Percentiles rank a stretch among this genome's conserved stretches.
Conservation (phyloP, 2,888 invertebrate genomes). For the Lasiommata megera region DNA sequence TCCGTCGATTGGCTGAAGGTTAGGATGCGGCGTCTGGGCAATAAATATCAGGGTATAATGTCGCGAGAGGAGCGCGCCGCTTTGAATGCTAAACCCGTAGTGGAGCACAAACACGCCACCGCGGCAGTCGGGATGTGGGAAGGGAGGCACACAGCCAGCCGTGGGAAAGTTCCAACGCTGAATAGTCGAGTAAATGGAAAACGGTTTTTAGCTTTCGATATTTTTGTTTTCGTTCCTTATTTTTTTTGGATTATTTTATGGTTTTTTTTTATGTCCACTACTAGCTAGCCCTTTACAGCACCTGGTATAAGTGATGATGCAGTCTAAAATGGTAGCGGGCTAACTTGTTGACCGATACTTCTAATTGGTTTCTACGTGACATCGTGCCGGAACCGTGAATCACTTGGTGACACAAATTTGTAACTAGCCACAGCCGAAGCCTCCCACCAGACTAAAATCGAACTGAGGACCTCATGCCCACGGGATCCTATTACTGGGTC, state of each 20-base stretch:
- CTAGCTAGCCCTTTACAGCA: no score
- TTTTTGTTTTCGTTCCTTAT: conserved; percentile 15
- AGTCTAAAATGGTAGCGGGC: no score
- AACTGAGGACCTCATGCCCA: no score
- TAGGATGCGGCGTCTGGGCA: conserved; percentile 66
- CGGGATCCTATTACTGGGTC: no score
- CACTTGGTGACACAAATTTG: no score
- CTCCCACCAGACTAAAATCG: no score
- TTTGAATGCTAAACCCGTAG: conserved; percentile 77
- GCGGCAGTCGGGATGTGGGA: conserved; percentile 45
- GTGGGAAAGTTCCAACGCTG: conserved; percentile 63
- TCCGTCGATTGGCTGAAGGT: conserved; percentile 31
- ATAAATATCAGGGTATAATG: conserved; percentile 77
- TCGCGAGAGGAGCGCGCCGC: conserved; percentile 66
- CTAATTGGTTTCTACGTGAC: neutral
- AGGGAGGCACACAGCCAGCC: conserved; percentile 60
- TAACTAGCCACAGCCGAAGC: no score
- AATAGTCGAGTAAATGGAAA: conserved; percentile 25
- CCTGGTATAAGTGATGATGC: no score
- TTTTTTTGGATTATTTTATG: no score
- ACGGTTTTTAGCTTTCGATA: conserved; percentile 17
- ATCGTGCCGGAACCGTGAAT: no score
- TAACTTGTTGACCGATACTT: conserved; percentile 4
- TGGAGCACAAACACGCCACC: conserved; percentile 61
- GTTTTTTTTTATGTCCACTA: no score